Percentiles rank a stretch among this genome's conserved stretches.
These are phyloP conservation scores for Crocodylus rhombifer DNA, from an alignment of 2,797 vertebrate species.

Conservation along the genomic window DNA sequence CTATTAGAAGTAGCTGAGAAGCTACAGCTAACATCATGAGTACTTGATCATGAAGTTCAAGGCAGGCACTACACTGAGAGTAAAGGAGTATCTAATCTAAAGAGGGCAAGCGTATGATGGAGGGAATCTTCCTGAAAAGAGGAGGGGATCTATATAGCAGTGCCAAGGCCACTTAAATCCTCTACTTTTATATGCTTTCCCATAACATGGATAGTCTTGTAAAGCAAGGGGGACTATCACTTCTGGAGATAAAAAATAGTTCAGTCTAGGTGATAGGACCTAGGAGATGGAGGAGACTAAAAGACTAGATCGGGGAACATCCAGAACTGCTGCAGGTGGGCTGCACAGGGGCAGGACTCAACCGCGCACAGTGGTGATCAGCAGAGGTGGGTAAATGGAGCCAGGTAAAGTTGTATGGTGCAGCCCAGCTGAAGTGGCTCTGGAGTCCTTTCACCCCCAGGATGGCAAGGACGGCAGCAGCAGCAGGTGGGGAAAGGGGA, in stretches of 20 bases:
- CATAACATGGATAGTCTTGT: rapidly evolving
- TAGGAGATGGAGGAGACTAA: neutral
- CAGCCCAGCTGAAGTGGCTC: too few relatives aligned
- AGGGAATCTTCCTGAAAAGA: neutral
- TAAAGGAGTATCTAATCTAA: neutral
- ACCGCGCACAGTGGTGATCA: too few relatives aligned
- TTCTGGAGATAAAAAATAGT: neutral
- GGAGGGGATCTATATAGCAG: neutral
- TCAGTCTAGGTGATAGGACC: neutral
- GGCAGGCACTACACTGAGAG: too few relatives aligned
- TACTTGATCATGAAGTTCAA: too few relatives aligned
- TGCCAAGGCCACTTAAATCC: rapidly evolving
- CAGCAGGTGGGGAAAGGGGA: too few relatives aligned
- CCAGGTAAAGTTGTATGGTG: too few relatives aligned
- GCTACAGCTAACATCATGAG: neutral
- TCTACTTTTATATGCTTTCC: neutral
- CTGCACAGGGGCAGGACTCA: too few relatives aligned
- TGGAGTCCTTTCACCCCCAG: too few relatives aligned
- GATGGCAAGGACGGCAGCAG: too few relatives aligned
- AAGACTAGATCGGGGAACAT: neutral
- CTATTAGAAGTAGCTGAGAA: neutral
- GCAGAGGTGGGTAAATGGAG: too few relatives aligned
- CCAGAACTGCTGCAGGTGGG: too few relatives aligned
- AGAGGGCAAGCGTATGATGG: neutral
- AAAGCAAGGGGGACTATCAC: neutral